A percentile compares a stretch with the other conserved stretches of the same genome.
Conservation (phyloP, 2,113 vertebrate species). For the Hippocampus zosterae region DNA sequence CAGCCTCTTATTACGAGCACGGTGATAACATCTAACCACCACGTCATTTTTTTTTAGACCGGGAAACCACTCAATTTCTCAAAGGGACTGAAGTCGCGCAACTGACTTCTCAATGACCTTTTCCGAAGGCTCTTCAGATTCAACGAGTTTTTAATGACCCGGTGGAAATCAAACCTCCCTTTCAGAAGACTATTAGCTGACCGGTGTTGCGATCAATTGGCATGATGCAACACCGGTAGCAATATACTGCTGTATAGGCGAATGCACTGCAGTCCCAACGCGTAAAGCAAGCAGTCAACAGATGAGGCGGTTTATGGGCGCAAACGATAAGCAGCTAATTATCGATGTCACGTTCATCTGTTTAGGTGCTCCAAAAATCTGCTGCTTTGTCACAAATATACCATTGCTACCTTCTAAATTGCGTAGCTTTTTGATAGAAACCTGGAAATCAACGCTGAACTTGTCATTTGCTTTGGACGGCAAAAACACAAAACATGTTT, state of each 20-base stretch:
- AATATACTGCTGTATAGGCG: conserved; percentile 19
- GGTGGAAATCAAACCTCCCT: conserved; percentile 54
- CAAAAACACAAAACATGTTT: neutral
- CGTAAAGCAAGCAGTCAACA: neutral
- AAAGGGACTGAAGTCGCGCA: conserved; percentile 43
- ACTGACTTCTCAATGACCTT: conserved; percentile 65
- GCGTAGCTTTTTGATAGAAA: too few relatives aligned
- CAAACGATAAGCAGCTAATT: too few relatives aligned
- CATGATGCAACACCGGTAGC: conserved; percentile 29
- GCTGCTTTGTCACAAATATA: neutral
- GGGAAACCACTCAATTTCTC: conserved; percentile 18
- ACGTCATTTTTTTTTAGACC: conserved; percentile 32
- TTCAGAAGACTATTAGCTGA: conserved; percentile 35
- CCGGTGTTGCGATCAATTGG: conserved; percentile 30
- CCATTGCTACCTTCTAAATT: too few relatives aligned
- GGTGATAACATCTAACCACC: conserved; percentile 12
- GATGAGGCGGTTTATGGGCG: neutral
- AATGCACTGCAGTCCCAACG: conserved; percentile 16
- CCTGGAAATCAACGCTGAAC: too few relatives aligned
- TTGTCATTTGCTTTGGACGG: too few relatives aligned
- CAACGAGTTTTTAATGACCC: conserved; percentile 64
- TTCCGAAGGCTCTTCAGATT: conserved; percentile 39
- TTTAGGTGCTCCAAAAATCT: neutral
- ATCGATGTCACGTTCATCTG: too few relatives aligned
- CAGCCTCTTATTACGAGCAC: conserved; percentile 8